A percentile compares a stretch with the other conserved stretches of the same genome.
Conservation (phyloP, 53 echinoderm and acorn worm species). For the Arbacia lixula region DNA sequence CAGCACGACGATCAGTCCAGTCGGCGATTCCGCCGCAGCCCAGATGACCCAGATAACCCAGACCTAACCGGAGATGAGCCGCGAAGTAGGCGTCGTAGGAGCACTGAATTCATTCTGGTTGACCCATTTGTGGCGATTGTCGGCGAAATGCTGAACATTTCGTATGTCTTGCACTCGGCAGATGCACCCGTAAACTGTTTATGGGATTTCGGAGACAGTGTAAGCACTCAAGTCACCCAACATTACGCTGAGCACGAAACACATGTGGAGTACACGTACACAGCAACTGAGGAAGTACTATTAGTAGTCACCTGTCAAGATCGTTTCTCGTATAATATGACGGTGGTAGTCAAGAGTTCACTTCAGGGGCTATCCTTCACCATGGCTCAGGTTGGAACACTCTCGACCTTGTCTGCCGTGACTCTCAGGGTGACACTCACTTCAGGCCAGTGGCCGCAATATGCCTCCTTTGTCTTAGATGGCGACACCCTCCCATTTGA, state of each 20-base stretch:
- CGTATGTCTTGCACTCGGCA: constrained; percentile 4
- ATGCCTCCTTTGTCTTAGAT: neutral
- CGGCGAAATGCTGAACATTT: neutral
- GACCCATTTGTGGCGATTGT: neutral
- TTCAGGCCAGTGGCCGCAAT: neutral
- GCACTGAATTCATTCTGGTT: constrained; percentile 11
- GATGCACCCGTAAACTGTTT: neutral
- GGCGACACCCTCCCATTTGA: neutral
- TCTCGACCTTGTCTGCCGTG: neutral
- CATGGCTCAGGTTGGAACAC: neutral
- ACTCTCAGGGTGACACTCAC: neutral
- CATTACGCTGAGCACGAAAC: neutral
- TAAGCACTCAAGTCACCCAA: neutral
- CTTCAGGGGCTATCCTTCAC: neutral
- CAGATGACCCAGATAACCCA: too few relatives aligned
- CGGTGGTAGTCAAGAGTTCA: neutral
- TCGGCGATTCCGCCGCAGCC: neutral
- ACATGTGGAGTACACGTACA: neutral
- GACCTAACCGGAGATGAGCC: too few relatives aligned
- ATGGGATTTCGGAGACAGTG: constrained; percentile 14
- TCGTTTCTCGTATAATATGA: neutral
- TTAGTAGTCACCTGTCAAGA: too few relatives aligned
- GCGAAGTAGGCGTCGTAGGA: constrained; percentile 14
- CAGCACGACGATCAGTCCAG: neutral
- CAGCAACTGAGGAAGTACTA: too few relatives aligned